Conservation (phyloP, 2,113 vertebrate genomes). For the Chamaea fasciata region DNA sequence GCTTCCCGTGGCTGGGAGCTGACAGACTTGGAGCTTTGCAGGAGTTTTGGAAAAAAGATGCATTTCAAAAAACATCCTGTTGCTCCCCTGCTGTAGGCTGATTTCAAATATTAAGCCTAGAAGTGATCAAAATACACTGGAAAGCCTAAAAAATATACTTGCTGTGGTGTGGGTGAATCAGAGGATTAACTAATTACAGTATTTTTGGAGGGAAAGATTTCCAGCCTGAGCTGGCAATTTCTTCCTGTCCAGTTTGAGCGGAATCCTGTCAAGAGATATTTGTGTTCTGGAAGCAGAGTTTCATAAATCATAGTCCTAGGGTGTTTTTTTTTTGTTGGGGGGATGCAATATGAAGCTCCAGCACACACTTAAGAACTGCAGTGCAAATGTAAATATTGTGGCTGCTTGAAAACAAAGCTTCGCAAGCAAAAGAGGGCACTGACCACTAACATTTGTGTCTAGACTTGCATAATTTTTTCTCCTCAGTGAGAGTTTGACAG, state of each 20-base stretch:
- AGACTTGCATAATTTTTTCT: neutral
- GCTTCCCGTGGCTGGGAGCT: neutral
- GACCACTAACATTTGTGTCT: slow-evolving; percentile 12
- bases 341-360: neutral
- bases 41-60: neutral
- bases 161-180: neutral
- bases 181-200: neutral
- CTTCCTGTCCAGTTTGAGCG: neutral
- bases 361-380: neutral
- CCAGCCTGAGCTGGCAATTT: neutral
- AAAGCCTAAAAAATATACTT: neutral
- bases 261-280: neutral
- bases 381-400: slow-evolving; percentile 32
- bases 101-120: neutral
- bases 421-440: slow-evolving; percentile 40
- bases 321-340: neutral
- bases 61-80: neutral
- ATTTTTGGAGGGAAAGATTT: neutral
- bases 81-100: neutral
- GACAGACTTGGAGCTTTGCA: neutral
- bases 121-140: neutral
- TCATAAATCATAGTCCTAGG: neutral
- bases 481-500: neutral
- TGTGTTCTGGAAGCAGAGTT: neutral
- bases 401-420: slow-evolving; percentile 17